Conservation (phyloP, 2,888 invertebrate species). For the Drosophila meridiana region DNA sequence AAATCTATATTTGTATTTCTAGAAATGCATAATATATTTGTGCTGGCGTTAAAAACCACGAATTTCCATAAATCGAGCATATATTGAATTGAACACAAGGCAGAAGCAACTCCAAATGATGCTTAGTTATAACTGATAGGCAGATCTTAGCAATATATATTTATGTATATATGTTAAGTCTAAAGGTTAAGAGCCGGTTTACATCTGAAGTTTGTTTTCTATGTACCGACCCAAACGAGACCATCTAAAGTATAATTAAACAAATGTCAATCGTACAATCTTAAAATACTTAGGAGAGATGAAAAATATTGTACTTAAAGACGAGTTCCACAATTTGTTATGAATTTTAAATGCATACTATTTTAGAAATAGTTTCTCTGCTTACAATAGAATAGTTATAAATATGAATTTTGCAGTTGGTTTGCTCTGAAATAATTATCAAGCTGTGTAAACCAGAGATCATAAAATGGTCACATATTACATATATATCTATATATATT, state of each 20-base stretch:
- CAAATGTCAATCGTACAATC: conserved; percentile 2
- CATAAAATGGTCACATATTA: conserved; percentile 23
- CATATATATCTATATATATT: conserved; percentile 7
- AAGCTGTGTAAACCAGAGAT: conserved; percentile 23
- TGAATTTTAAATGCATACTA: conserved; percentile 24
- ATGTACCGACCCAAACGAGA: neutral
- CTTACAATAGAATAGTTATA: conserved; percentile 12
- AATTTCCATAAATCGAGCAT: conserved; percentile 17
- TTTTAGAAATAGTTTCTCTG: conserved; percentile 15
- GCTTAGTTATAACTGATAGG: conserved; percentile 20
- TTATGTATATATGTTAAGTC: neutral
- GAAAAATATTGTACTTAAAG: conserved; percentile 10
- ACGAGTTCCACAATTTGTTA: conserved; percentile 6
- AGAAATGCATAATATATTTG: conserved; percentile 33
- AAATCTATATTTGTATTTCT: conserved; percentile 36
- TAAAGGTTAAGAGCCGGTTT: conserved; percentile 13
- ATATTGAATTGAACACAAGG: conserved; percentile 13
- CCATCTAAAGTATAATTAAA: neutral
- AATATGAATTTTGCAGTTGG: conserved; percentile 15
- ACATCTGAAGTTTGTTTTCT: conserved; percentile 12
- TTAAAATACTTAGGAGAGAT: neutral
- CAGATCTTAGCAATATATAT: conserved; percentile 9
- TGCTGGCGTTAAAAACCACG: conserved; percentile 1
- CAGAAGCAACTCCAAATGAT: conserved; percentile 31
- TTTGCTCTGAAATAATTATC: conserved; percentile 20